Percentiles rank a stretch among this genome's conserved stretches.
These are phyloP conservation scores for Malthinus flaveolus DNA, from an alignment of 2,888 invertebrate genomes.

Conservation along the genomic window DNA sequence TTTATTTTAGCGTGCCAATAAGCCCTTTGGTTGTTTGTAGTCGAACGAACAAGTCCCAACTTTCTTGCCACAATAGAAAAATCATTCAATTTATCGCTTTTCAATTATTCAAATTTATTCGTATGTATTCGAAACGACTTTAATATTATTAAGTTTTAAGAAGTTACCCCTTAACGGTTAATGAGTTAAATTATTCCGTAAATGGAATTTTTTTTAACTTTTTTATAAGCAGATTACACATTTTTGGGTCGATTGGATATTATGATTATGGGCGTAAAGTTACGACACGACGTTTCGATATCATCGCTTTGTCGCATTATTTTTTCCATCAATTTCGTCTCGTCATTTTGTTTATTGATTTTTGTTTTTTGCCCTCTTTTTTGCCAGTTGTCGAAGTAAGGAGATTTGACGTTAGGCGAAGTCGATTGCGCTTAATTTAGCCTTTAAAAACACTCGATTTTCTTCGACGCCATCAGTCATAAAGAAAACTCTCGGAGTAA, in stretches of 20 bases:
- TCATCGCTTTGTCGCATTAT: neutral
- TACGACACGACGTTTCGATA: neutral
- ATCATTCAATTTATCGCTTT: conserved; percentile 1
- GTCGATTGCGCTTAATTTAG: neutral
- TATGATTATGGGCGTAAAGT: neutral
- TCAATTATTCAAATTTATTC: conserved; percentile 1
- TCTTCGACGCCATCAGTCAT: too few species aligned
- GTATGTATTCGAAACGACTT: neutral
- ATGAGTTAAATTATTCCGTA: too few species aligned
- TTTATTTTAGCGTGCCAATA: conserved; percentile 1
- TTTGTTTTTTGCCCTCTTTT: neutral
- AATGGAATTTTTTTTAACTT: too few species aligned
- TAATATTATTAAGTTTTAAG: neutral
- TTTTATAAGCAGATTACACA: neutral
- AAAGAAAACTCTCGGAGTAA: too few species aligned
- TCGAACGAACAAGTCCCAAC: neutral
- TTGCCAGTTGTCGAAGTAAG: neutral
- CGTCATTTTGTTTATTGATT: neutral
- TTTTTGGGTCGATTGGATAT: conserved; percentile 1
- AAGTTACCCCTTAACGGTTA: neutral
- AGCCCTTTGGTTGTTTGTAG: neutral
- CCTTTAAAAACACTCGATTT: too few species aligned
- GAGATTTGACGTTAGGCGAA: neutral
- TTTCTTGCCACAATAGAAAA: neutral
- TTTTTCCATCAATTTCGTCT: conserved; percentile 1